These are phyloP conservation scores for Amphimallon solstitiale DNA, from an alignment of 2,888 invertebrate species.

Conservation along the genomic window DNA sequence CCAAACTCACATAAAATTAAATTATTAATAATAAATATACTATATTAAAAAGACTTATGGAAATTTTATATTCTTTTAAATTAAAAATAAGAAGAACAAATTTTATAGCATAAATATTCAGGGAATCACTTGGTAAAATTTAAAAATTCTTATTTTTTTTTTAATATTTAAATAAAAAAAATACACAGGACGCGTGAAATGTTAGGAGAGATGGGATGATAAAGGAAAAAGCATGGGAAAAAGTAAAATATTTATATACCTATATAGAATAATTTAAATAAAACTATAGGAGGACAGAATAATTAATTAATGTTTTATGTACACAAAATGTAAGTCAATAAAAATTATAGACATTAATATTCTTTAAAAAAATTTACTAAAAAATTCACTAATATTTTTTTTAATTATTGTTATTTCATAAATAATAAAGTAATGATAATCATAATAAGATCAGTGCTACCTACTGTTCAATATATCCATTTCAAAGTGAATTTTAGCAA, in stretches of 20 bases:
- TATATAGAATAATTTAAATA: conserved; percentile 46
- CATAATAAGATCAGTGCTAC: conserved; percentile 47
- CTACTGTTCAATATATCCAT: conserved; percentile 41
- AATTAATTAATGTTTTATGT: conserved; percentile 43
- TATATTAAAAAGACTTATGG: too few relatives aligned
- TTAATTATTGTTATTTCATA: conserved; percentile 3
- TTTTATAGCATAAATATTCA: too few relatives aligned
- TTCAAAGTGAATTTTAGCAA: conserved; percentile 42
- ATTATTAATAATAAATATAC: conserved; percentile 30
- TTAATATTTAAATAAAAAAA: too few relatives aligned
- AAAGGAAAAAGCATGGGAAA: not conserved
- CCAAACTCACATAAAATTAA: conserved; percentile 40
- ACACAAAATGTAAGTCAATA: conserved; percentile 39
- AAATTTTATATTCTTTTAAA: too few relatives aligned
- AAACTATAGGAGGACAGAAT: conserved; percentile 12
- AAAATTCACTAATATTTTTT: conserved; percentile 40
- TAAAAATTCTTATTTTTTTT: too few relatives aligned
- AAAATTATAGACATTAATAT: conserved; percentile 35
- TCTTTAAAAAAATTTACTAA: conserved; percentile 43
- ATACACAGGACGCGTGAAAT: too few relatives aligned
- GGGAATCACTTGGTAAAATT: too few relatives aligned
- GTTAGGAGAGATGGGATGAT: not conserved
- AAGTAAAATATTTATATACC: conserved; percentile 17
- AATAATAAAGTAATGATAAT: conserved; percentile 37
- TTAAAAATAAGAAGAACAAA: too few relatives aligned